Conservation (phyloP, 2,888 invertebrate genomes). For the Lycia hirtaria region DNA sequence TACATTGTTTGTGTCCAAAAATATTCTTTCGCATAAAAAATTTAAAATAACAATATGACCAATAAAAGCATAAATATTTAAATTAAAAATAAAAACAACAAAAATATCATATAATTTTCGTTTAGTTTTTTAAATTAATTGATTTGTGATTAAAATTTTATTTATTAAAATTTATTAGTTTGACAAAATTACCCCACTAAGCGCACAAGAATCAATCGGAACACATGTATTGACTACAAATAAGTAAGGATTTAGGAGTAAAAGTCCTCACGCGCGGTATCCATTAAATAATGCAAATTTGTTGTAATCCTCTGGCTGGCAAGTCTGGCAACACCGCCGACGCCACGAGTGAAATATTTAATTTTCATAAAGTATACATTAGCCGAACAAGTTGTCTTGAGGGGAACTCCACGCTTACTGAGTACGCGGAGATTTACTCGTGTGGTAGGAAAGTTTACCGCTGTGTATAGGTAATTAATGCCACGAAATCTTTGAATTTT, state of each 20-base stretch:
- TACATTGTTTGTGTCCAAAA: too few species aligned
- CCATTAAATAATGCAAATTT: conserved; percentile 85
- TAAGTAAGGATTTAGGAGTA: conserved; percentile 53
- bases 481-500: background rate
- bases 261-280: conserved; percentile 81
- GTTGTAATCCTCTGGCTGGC: conserved; percentile 79
- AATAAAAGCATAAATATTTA: too few species aligned
- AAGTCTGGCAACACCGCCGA: conserved; percentile 38
- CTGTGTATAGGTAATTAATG: conserved; percentile 8
- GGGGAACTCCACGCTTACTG: conserved; percentile 46
- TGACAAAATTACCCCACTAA: background rate
- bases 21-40: too few species aligned
- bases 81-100: too few species aligned
- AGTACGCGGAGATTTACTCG: conserved; percentile 25
- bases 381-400: conserved; percentile 60
- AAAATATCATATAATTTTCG: too few species aligned
- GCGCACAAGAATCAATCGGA: conserved; percentile 58
- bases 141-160: too few species aligned
- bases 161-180: background rate
- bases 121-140: too few species aligned
- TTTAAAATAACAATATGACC: too few species aligned
- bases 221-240: conserved; percentile 46
- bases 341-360: conserved; percentile 81
- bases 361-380: conserved; percentile 85
- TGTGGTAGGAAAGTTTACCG: conserved; percentile 22